A percentile compares a stretch with the other conserved stretches of the same genome.
These are phyloP conservation scores for Drosophila mayaguana DNA, from an alignment of 2,888 invertebrate species.

Conservation along the genomic window DNA sequence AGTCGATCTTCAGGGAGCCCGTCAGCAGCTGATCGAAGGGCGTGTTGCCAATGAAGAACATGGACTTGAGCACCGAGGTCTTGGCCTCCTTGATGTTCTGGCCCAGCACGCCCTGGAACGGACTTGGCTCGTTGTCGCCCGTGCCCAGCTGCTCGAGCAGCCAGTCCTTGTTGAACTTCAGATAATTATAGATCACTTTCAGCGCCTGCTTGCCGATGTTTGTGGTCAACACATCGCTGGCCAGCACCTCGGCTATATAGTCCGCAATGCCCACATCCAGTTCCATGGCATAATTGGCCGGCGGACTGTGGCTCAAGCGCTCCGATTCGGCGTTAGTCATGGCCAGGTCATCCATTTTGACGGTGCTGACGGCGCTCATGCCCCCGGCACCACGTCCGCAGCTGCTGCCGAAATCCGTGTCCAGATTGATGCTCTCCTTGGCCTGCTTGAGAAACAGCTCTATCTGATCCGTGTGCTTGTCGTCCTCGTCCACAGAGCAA, in stretches of 20 bases:
- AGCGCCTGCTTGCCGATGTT: slow-evolving; percentile 87
- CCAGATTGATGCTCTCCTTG: slow-evolving; percentile 86
- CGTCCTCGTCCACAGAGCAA: slow-evolving; percentile 92
- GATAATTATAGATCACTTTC: slow-evolving; percentile 88
- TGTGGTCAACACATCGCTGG: slow-evolving; percentile 88
- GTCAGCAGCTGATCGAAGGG: slow-evolving; percentile 90
- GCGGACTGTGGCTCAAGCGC: slow-evolving; percentile 82
- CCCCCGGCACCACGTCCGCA: slow-evolving; percentile 64
- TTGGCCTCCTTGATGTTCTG: slow-evolving; percentile 83
- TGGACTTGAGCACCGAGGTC: slow-evolving; percentile 89
- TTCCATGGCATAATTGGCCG: slow-evolving; percentile 83
- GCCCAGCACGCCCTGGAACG: slow-evolving; percentile 83
- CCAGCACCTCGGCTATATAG: slow-evolving; percentile 86
- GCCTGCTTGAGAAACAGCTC: slow-evolving; percentile 87
- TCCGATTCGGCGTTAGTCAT: slow-evolving; percentile 75
- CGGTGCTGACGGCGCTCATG: slow-evolving; percentile 82
- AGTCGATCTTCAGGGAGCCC: slow-evolving; percentile 86
- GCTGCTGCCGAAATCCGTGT: slow-evolving; percentile 62
- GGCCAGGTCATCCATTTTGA: slow-evolving; percentile 82
- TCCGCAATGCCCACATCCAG: slow-evolving; percentile 85
- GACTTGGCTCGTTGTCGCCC: slow-evolving; percentile 81
- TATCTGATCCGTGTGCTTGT: slow-evolving; percentile 92
- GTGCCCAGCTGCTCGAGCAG: slow-evolving; percentile 87
- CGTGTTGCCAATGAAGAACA: slow-evolving; percentile 92
- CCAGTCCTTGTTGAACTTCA: slow-evolving; percentile 90